Conservation (phyloP, 2,888 invertebrate species). For the Itoplectis maculator region DNA sequence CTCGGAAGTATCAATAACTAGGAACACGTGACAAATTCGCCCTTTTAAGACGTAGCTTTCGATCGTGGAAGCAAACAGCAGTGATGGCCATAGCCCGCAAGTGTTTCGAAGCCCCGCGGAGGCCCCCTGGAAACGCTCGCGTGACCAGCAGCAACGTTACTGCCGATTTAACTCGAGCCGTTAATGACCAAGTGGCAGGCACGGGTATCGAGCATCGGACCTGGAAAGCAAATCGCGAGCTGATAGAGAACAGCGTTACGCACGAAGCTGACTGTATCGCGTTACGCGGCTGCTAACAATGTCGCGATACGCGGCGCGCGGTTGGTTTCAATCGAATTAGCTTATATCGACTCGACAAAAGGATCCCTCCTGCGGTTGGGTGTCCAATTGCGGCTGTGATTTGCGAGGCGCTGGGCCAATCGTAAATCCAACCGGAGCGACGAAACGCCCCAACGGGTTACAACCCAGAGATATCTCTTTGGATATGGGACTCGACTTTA, state of each 20-base stretch:
- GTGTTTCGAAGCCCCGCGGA: slow-evolving; percentile 49
- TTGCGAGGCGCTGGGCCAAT: slow-evolving; percentile 27
- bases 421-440: slow-evolving; percentile 55
- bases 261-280: slow-evolving; percentile 16
- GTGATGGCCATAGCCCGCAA: slow-evolving; percentile 28
- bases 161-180: slow-evolving; percentile 64
- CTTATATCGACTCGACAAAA: slow-evolving; percentile 57
- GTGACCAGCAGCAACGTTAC: slow-evolving; percentile 59
- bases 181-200: slow-evolving; percentile 55
- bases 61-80: background rate
- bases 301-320: slow-evolving; percentile 39
- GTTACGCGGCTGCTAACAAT: slow-evolving; percentile 57
- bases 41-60: background rate
- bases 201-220: slow-evolving; percentile 37
- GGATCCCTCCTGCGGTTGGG: slow-evolving; percentile 4
- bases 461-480: slow-evolving; percentile 20
- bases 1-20: background rate
- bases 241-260: slow-evolving; percentile 31
- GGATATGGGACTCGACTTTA: slow-evolving; percentile 12
- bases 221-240: slow-evolving; percentile 54
- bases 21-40: background rate
- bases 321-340: slow-evolving; percentile 61
- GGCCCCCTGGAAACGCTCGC: slow-evolving; percentile 43
- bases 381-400: slow-evolving; percentile 13
- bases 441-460: slow-evolving; percentile 47